A percentile compares a stretch with the other conserved stretches of the same genome.
Conservation (phyloP, 2,113 vertebrate genomes). For the Callithrix jacchus region DNA sequence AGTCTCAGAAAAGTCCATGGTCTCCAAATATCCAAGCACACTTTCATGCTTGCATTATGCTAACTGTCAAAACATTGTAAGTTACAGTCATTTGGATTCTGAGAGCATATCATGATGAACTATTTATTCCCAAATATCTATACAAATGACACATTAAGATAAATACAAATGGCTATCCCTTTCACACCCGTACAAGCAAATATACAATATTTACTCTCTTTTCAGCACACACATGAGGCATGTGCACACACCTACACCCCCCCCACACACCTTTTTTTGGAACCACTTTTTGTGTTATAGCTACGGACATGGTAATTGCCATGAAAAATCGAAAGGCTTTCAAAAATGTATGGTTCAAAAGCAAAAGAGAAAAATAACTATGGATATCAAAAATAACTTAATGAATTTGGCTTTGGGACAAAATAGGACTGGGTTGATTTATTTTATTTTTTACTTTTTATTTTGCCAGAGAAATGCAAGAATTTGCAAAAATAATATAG, state of each 20-base stretch:
- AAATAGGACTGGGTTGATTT: not conserved
- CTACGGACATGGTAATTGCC: not conserved
- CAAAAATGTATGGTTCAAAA: not conserved
- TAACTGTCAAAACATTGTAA: not conserved
- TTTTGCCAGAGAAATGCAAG: not conserved
- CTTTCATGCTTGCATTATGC: not conserved
- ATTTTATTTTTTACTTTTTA: not conserved
- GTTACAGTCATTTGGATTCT: not conserved
- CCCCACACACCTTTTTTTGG: not conserved
- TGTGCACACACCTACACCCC: not conserved
- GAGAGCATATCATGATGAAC: not conserved
- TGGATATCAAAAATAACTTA: not conserved
- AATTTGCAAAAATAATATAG: not conserved
- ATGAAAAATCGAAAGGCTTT: not conserved
- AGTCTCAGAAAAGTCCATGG: not conserved
- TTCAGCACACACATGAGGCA: too few species aligned
- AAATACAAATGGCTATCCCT: not conserved
- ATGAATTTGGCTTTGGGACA: not conserved
- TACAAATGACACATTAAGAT: not conserved
- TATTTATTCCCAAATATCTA: not conserved
- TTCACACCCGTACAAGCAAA: not conserved
- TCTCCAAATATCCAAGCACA: not conserved
- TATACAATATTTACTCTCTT: not conserved
- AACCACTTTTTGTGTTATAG: not conserved
- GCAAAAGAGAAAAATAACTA: not conserved